Evolutionary conservation across 2,888 invertebrate species (phyloP), one percentile per base, ranked within the genome.

Genomic region (Melanostoma scalare): DNA sequence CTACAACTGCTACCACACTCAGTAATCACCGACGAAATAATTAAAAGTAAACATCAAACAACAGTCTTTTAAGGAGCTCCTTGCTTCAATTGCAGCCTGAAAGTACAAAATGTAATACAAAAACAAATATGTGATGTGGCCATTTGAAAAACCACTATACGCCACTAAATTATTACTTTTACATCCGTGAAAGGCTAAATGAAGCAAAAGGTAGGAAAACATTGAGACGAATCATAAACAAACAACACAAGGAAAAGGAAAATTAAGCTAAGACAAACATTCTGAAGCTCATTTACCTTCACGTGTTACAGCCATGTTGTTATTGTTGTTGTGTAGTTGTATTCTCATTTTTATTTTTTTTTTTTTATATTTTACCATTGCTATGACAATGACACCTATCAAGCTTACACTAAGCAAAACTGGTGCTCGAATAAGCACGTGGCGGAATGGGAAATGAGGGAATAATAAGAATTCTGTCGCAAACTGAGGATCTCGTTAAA

Each of bases 1-100:
- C 10, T 38, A 46, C 44, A 10, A 10, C 30, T 9, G 9, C 35
- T 8, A 56, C 36, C 20, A 46, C 35, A 48, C 63, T 52, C 42
- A 44, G 61, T 72, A 72, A 68, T 76, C 65, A 73, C 67, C 48
- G 55, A 72, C 77, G 77, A 81, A 81, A 81, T 81, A 81, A 81
- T 81, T 81, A 81, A 81, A 81, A 76, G 72, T 73, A 81, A 81
- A 81, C 81, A 81, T 56, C 46, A 67, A 76, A 72, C 76, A 76
- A 72, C 55, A 73, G 61, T 44, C n/a, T 6, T 35, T 55, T 38
- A 38, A 76, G 44, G 50, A 58, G 75, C 35, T 33, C 5, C 38
- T 42, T 44, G 10, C 72, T 55, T 72, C 72, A 73, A 76, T 76
- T 72, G 72, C 77, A 63, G 50, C 77, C 65, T 31, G 61, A 75